phyloP scores from a whole-genome alignment of 2,797 vertebrate genomes.

The Dromococcyx pavoninus region DNA sequence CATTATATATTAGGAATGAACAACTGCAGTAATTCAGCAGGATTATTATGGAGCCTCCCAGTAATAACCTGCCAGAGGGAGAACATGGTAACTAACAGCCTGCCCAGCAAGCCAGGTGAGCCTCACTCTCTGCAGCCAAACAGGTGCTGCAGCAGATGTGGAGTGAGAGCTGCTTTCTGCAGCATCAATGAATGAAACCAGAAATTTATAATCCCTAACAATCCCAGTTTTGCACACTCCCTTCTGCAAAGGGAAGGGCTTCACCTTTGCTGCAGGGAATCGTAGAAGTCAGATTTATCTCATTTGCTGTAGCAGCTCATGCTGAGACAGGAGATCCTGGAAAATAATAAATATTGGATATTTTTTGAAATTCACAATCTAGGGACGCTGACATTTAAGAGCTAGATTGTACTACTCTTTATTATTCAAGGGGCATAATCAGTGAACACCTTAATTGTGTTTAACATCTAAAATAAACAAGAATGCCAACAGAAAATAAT shows the following conservation, averaged over 20 bases:
- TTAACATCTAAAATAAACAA: slow-evolving; percentile 1
- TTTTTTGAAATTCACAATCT: background rate
- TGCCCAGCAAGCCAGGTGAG: background rate
- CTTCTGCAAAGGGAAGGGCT: background rate
- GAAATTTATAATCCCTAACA: background rate
- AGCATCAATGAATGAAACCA: background rate
- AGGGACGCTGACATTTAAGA: background rate
- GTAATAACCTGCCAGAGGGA: background rate
- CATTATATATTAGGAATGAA: background rate
- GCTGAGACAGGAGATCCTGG: background rate
- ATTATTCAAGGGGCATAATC: background rate
- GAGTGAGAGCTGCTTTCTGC: background rate
- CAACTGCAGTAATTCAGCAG: background rate
- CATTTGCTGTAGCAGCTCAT: background rate
- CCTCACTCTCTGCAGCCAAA: background rate
- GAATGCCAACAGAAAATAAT: background rate
- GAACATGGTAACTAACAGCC: background rate
- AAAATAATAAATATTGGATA: background rate
- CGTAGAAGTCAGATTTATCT: background rate
- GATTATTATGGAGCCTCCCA: background rate
- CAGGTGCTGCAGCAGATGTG: background rate
- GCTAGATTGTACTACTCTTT: background rate
- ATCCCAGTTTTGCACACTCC: background rate
- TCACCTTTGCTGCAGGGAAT: background rate
- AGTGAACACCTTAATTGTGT: background rate